phyloP scores from a whole-genome alignment of 1,140 invertebrate species.

The Drosophila novamexicana region DNA sequence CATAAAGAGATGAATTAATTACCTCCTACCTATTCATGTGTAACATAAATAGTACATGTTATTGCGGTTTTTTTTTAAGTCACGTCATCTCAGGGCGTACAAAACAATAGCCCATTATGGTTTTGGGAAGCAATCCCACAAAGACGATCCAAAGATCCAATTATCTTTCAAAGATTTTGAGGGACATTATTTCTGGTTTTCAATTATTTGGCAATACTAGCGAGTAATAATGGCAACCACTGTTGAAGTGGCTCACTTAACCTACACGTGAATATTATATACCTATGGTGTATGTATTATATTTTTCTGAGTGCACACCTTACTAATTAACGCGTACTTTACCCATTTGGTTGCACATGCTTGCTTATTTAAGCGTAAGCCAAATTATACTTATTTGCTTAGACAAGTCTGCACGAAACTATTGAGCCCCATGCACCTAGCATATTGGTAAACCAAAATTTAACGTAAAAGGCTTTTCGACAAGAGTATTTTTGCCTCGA shows the following conservation, averaged over 20 bases:
- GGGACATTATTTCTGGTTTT: conserved; percentile 7
- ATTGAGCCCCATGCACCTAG: conserved; percentile 19
- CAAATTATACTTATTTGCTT: conserved; percentile 24
- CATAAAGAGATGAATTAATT: neutral
- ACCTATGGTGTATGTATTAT: neutral
- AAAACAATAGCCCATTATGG: conserved; percentile 56
- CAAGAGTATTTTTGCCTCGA: conserved; percentile 36
- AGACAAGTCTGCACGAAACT: conserved; percentile 2
- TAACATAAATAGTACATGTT: conserved; percentile 25
- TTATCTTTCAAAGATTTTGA: conserved; percentile 3
- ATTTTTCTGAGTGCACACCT: conserved; percentile 7
- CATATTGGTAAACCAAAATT: conserved; percentile 37
- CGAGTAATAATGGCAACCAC: conserved; percentile 8
- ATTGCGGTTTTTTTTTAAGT: conserved; percentile 24
- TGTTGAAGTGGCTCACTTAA: neutral
- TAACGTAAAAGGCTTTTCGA: conserved; percentile 37
- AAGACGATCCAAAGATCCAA: conserved; percentile 7
- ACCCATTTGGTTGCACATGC: conserved; percentile 4
- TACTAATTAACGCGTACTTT: conserved; percentile 1
- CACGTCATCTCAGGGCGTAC: conserved; percentile 19
- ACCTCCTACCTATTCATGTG: neutral
- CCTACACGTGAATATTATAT: neutral
- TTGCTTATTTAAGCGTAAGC: neutral
- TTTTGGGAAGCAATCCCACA: conserved; percentile 43
- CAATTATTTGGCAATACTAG: conserved; percentile 13